phyloP scores from a whole-genome alignment of 2,113 vertebrate species.

The Tapirus terrestris region DNA sequence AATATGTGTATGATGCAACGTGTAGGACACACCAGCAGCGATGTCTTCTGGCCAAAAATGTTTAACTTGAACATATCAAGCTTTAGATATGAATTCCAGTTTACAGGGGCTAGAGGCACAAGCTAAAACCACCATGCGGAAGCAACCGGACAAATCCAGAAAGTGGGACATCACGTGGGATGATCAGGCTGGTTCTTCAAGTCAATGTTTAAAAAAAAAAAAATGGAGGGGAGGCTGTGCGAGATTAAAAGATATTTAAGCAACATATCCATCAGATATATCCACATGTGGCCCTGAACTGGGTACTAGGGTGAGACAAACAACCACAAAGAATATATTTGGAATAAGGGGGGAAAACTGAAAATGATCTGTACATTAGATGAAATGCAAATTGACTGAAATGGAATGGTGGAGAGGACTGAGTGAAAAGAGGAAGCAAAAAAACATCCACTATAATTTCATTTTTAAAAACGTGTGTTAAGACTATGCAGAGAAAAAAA shows the following conservation, averaged over 20 bases:
- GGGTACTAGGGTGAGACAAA: not conserved
- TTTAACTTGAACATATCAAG: not conserved
- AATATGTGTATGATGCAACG: not conserved
- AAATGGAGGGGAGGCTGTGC: not conserved
- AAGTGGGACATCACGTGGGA: not conserved
- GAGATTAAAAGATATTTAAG: not conserved
- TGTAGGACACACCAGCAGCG: not conserved
- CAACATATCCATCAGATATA: not conserved
- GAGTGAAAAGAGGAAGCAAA: not conserved
- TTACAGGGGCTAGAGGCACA: not conserved
- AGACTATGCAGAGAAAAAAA: not conserved
- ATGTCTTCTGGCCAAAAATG: not conserved
- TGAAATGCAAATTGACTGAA: not conserved
- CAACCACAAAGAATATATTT: not conserved
- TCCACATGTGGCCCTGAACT: not conserved
- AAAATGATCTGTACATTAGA: not conserved
- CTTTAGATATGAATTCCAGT: not conserved
- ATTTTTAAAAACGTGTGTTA: not conserved
- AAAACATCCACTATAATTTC: not conserved
- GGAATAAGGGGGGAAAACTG: not conserved
- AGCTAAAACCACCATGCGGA: not conserved
- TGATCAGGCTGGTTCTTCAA: not conserved
- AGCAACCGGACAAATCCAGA: not conserved
- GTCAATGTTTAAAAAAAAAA: not conserved
- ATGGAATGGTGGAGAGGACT: not conserved